These are phyloP conservation scores for Luscinia luscinia DNA, from an alignment of 2,797 vertebrate species.

Conservation along the genomic window DNA sequence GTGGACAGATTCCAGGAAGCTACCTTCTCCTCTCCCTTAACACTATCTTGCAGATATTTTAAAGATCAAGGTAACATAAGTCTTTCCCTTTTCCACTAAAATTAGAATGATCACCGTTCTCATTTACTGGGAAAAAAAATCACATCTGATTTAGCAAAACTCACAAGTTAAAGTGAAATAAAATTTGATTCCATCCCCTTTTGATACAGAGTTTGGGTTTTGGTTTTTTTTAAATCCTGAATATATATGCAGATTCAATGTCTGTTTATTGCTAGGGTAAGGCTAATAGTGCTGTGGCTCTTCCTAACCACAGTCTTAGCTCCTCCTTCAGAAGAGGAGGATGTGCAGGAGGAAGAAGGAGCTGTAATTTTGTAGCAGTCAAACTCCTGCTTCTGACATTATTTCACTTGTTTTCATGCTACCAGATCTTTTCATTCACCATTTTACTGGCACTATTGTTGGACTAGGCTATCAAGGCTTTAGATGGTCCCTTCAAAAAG, in stretches of 20 bases:
- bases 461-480: constrained; percentile 82
- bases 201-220: neutral
- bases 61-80: neutral
- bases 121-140: neutral
- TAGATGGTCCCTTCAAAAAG: constrained; percentile 70
- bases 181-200: neutral
- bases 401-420: constrained; percentile 22
- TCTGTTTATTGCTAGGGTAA: neutral
- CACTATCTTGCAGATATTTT: neutral
- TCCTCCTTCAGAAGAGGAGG: constrained; percentile 9
- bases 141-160: neutral
- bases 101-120: neutral
- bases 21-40: neutral
- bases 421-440: constrained; percentile 30
- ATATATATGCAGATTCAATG: neutral
- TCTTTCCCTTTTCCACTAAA: neutral
- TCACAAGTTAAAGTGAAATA: neutral
- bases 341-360: constrained; percentile 5
- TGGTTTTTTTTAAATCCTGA: neutral
- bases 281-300: neutral
- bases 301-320: neutral
- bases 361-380: constrained; percentile 39
- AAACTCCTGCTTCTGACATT: neutral
- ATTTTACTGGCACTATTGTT: constrained; percentile 8
- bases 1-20: neutral